Base-by-base conservation (phyloP, 2,888 invertebrate species). In the Tortricodes alternella region DNA sequence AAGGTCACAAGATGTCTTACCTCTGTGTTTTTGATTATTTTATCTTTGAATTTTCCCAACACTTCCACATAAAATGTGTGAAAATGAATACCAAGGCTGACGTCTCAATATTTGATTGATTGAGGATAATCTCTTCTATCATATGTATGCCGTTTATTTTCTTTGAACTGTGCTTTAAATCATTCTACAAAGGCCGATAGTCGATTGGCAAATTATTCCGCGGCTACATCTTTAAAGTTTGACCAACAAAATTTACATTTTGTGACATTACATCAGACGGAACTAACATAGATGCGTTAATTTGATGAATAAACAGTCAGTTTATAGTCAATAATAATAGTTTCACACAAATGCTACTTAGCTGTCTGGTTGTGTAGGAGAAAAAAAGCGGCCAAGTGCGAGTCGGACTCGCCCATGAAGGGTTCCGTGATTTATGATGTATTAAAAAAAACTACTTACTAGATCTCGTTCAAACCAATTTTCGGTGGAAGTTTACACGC, bases 201-300 rank as follows among this genome's bases (percentile, higher is more conserved):
- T 38, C 2, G 37, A n/a, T 29, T 53, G 16, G 13, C 44, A 27
- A 8, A 21, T 16, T 15, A 6, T 21, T 7, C 21, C 9, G 2
- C 15, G 29, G 13, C 5, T 46, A 8, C 13, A 21, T 16, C n/a
- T 27, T 21, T 21, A 13, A 27, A n/a, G 16, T 43, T 35, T n/a
- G n/a, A 13, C 35, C n/a, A 44, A 27, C 3, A 52, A 23, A 44
- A 41, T 35, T 9, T 24, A 34, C 27, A 19, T 3, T 34, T 37
- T 46, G 52, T 53, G 18, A 34, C 41, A 46, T 53, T 18, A 53
- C 46, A 18, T 53, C 46, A 53, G n/a, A 23, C n/a, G n/a, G 9
- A 15, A 32, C 27, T 48, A 18, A 3, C 53, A 24, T 34, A 11
- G 9, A 19, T 3, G 39, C 24, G 46, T 3, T 48, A 48, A 53